Base-by-base conservation (phyloP, 2,113 vertebrate genomes). In the Tamias sibiricus region DNA sequence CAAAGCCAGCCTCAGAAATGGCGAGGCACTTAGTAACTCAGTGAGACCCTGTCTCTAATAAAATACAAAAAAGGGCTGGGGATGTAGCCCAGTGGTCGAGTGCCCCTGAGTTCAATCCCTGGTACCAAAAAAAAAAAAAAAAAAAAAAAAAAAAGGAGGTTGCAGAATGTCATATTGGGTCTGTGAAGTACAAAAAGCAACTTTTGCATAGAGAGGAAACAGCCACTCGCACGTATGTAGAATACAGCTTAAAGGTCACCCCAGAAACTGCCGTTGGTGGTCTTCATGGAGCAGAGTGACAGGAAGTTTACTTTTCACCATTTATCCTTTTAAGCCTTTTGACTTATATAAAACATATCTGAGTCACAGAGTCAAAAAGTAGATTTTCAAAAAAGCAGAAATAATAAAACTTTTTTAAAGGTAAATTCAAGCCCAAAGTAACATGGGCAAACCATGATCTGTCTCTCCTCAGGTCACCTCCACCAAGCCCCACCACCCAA, bases 401-500 rank as follows among this genome's bases (percentile, higher is more conserved):
- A 54, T 20, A 40, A 28, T 5, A 37, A 42, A 30, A 19, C 20
- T 14, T 75, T 62, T 35, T 28, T 17, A 28, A 47, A 80, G 49
- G 47, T n/a, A 24, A 40, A 20, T 47, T 30, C 14, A 19, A 28
- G 28, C n/a, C 30, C 19, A 69, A 83, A 42, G 26, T 1, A 26
- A 26, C 2, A 54, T 14, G 66, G 20, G 26, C 37, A 47, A 74
- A 95, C 49, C 6, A 54, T 62, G 6, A 62, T 35, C 35, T 81
- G 59, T 95, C 80, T 98, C 91, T 96, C 90, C 35, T 30, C 92
- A 99, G 99, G 98, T 99, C 99, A 40, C 99, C 99, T 91, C 98
- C 99, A 96, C 98, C 98, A 28, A 99, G 99, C 95, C 99, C 98
- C 91, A 99, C 99, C 37, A 98, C 98, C 44, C 99, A 99, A 16